Percentiles rank a stretch among this genome's conserved stretches.
Conservation (phyloP, 2,888 invertebrate species). For the Apodemia zela region DNA sequence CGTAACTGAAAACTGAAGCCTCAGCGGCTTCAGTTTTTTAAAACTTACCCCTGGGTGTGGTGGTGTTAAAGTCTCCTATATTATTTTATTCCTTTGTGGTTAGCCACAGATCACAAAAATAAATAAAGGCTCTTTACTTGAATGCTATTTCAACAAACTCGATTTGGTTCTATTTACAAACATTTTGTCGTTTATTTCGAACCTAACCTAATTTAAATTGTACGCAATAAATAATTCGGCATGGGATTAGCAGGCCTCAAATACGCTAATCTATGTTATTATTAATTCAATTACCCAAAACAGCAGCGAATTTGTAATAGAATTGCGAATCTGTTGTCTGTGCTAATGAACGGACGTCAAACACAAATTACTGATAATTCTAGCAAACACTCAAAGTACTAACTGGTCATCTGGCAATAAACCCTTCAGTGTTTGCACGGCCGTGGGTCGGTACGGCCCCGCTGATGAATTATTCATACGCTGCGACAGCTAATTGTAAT, state of each 20-base stretch:
- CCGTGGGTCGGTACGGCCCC: conserved; percentile 44
- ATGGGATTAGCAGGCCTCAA: conserved; percentile 2
- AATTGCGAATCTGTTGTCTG: conserved; percentile 32
- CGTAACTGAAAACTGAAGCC: too few species aligned
- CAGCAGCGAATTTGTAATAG: conserved; percentile 22
- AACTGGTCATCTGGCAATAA: conserved; percentile 58
- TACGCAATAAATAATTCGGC: conserved; percentile 19
- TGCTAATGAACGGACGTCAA: conserved; percentile 49
- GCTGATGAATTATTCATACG: conserved; percentile 70
- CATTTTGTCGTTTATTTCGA: neutral
- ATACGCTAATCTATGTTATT: conserved; percentile 15
- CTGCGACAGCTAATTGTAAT: conserved; percentile 76
- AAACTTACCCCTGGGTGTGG: too few species aligned
- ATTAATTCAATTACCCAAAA: conserved; percentile 16
- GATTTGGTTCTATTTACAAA: neutral
- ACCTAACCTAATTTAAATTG: conserved; percentile 20
- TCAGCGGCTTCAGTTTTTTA: too few species aligned
- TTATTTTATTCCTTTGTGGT: too few species aligned
- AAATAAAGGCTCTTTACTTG: too few species aligned
- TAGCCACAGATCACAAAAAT: too few species aligned
- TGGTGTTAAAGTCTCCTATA: too few species aligned
- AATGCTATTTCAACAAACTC: too few species aligned
- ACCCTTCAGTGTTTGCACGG: conserved; percentile 71
- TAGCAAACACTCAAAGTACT: conserved; percentile 48
- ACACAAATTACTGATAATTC: conserved; percentile 55